Evolutionary conservation across 2,888 invertebrate species (phyloP), one percentile per base, ranked within the genome.

Genomic region (Chalcis sispes): DNA sequence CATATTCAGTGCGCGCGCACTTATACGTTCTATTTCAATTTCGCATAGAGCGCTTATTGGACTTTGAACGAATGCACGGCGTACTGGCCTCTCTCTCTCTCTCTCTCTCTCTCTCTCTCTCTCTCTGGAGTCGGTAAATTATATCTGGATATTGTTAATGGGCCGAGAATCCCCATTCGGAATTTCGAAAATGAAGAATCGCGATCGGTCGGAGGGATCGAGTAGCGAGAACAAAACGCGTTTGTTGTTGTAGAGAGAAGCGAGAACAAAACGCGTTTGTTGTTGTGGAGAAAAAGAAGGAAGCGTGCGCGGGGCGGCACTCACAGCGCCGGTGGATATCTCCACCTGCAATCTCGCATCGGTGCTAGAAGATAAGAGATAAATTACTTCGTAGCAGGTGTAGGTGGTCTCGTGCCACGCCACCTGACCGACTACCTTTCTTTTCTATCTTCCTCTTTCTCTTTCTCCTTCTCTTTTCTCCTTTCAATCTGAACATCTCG

Each of bases 351-450:
- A 83, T 84, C 83, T 82, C 48, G 66, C 79, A 73, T 80, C 78
- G 81, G 79, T 62, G 78, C 73, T 77, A 77, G 72, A 32, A 80
- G 81, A 81, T 82, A 83, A 82, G 79, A 80, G 83, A 80, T 81
- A 83, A 84, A 86, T 87, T 83, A 79, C 82, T 75, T 75, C 76
- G 79, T 72, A 83, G 85, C 87, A 87, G 87, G 86, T 87, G 88
- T 87, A 87, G 87, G 88, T 87, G 87, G 88, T 86, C 85, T 81
- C 78, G 62, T 32, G 66, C 36, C 8, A 20, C 75, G 54, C 62
- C 80, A 80, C 80, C 82, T 80, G 80, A 80, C 74, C 46, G 73
- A 71, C 72, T 56, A 20, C 72, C 36, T 72, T 72, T 61, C 36
- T 64, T 64, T 27, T 74, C 56, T 23, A 18, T 56, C 64, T 40